A percentile compares a stretch with the other conserved stretches of the same genome.
Conservation (phyloP, 2,888 invertebrate species). For the Phasia obesa region DNA sequence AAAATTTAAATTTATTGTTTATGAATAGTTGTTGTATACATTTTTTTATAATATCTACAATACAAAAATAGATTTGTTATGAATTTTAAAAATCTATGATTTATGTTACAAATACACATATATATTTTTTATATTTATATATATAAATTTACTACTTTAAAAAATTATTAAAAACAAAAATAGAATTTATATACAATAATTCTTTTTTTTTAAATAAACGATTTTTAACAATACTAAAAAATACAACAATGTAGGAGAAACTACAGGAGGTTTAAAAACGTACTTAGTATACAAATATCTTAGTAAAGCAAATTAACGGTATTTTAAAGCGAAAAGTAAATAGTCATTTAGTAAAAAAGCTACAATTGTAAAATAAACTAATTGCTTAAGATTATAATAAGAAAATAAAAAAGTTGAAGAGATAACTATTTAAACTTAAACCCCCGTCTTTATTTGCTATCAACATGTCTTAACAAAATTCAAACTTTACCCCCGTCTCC, state of each 20-base stretch:
- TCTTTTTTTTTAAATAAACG: not conserved
- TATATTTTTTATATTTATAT: conserved; percentile 9
- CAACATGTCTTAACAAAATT: no score
- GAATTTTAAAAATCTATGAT: conserved; percentile 18
- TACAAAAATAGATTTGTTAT: conserved; percentile 63
- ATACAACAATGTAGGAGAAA: conserved; percentile 25
- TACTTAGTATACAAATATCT: conserved; percentile 6
- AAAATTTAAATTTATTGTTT: conserved; percentile 49
- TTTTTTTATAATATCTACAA: conserved; percentile 60
- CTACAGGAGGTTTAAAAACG: not conserved
- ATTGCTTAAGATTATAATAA: not conserved
- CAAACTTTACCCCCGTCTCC: no score
- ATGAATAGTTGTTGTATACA: conserved; percentile 19
- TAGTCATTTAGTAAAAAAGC: no score
- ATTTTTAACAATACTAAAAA: conserved; percentile 18
- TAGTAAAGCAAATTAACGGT: conserved; percentile 42
- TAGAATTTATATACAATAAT: conserved; percentile 14
- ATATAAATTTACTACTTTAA: conserved; percentile 44
- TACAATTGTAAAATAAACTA: no score
- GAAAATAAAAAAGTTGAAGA: not conserved
- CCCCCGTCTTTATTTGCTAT: no score
- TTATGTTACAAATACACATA: conserved; percentile 62
- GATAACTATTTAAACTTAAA: no score
- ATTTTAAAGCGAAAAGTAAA: not conserved
- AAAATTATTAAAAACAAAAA: not conserved